These are phyloP conservation scores for Piaya cayana DNA, from an alignment of 2,113 vertebrate genomes.

Conservation along the genomic window DNA sequence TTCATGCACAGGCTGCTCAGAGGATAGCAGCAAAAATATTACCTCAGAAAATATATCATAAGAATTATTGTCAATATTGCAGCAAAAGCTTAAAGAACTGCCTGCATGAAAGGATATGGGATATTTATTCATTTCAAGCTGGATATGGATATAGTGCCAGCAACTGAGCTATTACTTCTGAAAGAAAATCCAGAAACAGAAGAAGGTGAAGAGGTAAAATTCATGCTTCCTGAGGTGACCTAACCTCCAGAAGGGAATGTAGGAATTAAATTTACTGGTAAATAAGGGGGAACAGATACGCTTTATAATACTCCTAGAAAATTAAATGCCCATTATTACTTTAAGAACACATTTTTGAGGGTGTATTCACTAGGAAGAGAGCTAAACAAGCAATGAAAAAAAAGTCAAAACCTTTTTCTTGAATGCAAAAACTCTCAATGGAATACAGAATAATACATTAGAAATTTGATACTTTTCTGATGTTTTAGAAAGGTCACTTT, in stretches of 20 bases:
- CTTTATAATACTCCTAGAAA: background rate
- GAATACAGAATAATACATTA: background rate
- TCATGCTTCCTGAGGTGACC: background rate
- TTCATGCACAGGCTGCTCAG: background rate
- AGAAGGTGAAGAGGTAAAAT: slow-evolving; percentile 27
- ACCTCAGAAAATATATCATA: background rate
- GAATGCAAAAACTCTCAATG: background rate
- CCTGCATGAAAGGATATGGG: slow-evolving; percentile 14
- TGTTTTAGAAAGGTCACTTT: background rate
- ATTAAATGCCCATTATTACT: background rate
- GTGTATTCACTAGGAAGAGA: background rate
- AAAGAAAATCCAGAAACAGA: slow-evolving; percentile 21
- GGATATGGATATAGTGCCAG: background rate
- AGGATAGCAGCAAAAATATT: background rate
- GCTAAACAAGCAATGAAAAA: background rate
- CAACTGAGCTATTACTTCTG: background rate
- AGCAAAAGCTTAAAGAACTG: slow-evolving; percentile 15
- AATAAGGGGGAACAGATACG: background rate
- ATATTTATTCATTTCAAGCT: slow-evolving; percentile 40
- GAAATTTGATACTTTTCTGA: background rate
- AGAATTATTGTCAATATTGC: slow-evolving; percentile 3
- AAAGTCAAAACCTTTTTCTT: background rate
- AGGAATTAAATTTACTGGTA: background rate
- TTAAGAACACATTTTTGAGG: background rate
- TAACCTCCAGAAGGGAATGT: background rate